Base-by-base conservation (phyloP, 2,113 vertebrate species). In the Haemorhous mexicanus region DNA sequence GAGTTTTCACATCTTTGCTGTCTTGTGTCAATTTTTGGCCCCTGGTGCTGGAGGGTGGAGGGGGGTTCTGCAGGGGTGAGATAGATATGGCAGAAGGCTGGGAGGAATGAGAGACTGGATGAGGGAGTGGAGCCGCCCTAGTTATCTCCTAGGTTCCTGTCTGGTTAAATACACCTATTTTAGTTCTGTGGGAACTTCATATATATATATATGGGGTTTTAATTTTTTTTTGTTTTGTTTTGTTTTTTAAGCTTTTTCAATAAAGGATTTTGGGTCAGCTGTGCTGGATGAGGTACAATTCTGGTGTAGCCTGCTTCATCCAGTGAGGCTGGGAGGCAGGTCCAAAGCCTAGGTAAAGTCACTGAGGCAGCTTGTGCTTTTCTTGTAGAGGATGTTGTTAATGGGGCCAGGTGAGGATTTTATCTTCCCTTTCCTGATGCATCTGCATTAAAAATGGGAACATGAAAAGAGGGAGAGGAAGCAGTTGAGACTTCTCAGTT, bases 281-380 rank as follows among this genome's bases (percentile, higher is more conserved):
- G 70, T 2, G 1, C 32, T 93, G 82, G 24, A 59, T 50, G 35
- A 55, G 39, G 16, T n/a, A 8, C 32, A 33, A 2, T 16, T 66
- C 15, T 22, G 15, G 7, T 80, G 23, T 83, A n/a, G 69, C 9
- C 16, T 89, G 32, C 27, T 72, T 87, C 22, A 43, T 4, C 10
- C 17, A 10, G 0, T 0, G 2, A 46, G 50, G 16, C 43, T 39
- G 59, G 32, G n/a, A 79, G 27, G 18, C 15, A 43, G 13, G 11
- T 59, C 59, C 43, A 70, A 50, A 81, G 74, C 6, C 32, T 70
- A 8, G 46, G 46, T 32, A 17, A 16, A 94, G 21, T 26, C 52
- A 16, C 8, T 8, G 28, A 73, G 63, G 6, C 20, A 55, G 6
- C 11, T 75, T 39, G 28, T 3, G 8, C 13, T 39, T 33, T 52